These are phyloP conservation scores for Schrankia costaestrigalis DNA, from an alignment of 2,888 invertebrate genomes.

Conservation along the genomic window DNA sequence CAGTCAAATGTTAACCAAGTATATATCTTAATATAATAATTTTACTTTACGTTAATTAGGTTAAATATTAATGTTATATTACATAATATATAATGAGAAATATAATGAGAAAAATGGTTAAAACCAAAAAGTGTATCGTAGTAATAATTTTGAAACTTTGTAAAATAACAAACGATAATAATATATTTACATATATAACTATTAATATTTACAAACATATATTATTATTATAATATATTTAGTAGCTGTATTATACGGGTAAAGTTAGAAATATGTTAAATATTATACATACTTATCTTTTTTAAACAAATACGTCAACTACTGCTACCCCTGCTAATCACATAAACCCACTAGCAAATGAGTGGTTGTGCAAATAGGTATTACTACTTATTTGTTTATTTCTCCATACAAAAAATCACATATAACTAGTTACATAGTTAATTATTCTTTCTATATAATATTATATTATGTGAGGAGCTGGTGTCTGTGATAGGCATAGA, in stretches of 20 bases:
- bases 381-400: too few relatives aligned
- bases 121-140: slow-evolving; percentile 67
- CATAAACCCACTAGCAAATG: too few relatives aligned
- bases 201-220: slow-evolving; percentile 27
- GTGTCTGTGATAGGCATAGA: too few relatives aligned
- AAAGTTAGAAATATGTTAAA: slow-evolving; percentile 8
- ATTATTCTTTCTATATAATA: too few relatives aligned
- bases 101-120: slow-evolving; percentile 40
- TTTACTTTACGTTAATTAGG: neutral
- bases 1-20: neutral
- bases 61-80: neutral
- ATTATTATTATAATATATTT: slow-evolving; percentile 14
- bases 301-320: too few relatives aligned
- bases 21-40: neutral
- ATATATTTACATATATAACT: slow-evolving; percentile 30
- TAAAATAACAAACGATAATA: slow-evolving; percentile 43
- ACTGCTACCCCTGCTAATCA: too few relatives aligned
- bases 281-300: too few relatives aligned
- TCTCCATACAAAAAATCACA: too few relatives aligned
- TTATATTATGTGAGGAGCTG: too few relatives aligned
- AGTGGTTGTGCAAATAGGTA: too few relatives aligned
- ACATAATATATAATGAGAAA: slow-evolving; percentile 7
- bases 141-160: slow-evolving; percentile 62
- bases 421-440: too few relatives aligned
- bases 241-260: slow-evolving; percentile 6